Base-by-base conservation (phyloP, 2,888 invertebrate genomes). In the Steinernema hermaphroditum region DNA sequence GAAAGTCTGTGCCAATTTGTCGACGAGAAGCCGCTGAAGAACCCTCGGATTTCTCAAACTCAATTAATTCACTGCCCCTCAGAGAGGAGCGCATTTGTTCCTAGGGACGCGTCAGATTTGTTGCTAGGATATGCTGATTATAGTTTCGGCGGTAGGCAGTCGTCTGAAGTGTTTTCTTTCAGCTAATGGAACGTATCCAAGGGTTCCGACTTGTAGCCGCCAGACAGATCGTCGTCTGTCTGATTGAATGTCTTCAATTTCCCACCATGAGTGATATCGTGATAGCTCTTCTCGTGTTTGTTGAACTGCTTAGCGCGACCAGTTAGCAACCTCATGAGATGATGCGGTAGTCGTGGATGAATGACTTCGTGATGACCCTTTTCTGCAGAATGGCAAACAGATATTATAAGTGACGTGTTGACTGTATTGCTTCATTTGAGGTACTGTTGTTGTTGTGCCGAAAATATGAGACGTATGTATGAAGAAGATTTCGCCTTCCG, bases 41-140 rank as follows among this genome's bases (percentile, higher is more conserved):
- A 46, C 46, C 4, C 16, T 46, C 46, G n/a, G n/a, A 46, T 46
- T 46, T 46, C 46, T n/a, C 9, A 46, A 46, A 46, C 46, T 16
- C 6, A 46, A 46, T 46, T 46, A 46, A 16, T 46, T 16, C 46
- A 16, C 6, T 19, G 46, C 46, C 16, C 16, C n/a, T 46, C 6
- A 16, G 22, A 46, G n/a, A n/a, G 46, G 46, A 46, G 16, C 8
- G 9, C 22, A 46, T 19, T 6, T 19, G 46, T 46, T 46, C 46
- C 8, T 6, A 46, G 4, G 46, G 16, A 19, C 16, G 46, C 46
- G 46, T 4, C 46, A 16, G n/a, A 46, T 46, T 46, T 46, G 46
- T 46, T 46, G 46, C 46, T 46, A 46, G 46, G 46, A 46, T 46
- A 46, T 46, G 8, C 4, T 46, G 46, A 46, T 46, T 46, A 46